Percentiles rank a stretch among this genome's conserved stretches.
Evolutionary conservation across 1,140 invertebrate species (phyloP).

Genomic region (Sarcophaga bullata): DNA sequence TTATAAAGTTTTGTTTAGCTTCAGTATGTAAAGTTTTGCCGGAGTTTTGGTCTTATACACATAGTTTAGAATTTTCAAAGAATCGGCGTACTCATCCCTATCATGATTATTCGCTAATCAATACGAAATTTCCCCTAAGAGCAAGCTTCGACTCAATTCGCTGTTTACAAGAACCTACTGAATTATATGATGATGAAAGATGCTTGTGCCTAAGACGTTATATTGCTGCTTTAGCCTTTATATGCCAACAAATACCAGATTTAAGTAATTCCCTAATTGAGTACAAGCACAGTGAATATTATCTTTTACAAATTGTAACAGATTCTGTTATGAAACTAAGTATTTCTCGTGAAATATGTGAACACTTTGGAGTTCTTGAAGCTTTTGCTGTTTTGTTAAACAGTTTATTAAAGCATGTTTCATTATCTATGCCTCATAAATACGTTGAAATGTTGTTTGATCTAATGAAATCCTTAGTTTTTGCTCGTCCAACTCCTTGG

Average conservation of each 20-base stretch:
- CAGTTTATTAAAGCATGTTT: slow-evolving; percentile 46
- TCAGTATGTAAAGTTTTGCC: slow-evolving; percentile 52
- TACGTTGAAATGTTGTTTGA: slow-evolving; percentile 48
- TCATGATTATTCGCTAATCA: slow-evolving; percentile 44
- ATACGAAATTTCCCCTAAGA: not conserved
- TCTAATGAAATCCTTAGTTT: slow-evolving; percentile 54
- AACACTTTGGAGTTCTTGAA: slow-evolving; percentile 56
- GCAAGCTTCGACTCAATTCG: not conserved
- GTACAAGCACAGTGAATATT: slow-evolving; percentile 48
- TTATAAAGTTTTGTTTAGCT: slow-evolving; percentile 43
- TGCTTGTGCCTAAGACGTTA: slow-evolving; percentile 55
- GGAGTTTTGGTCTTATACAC: slow-evolving; percentile 52
- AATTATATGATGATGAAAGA: slow-evolving; percentile 49
- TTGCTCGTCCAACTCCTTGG: slow-evolving; percentile 55
- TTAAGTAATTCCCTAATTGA: slow-evolving; percentile 47
- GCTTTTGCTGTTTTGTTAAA: slow-evolving; percentile 50
- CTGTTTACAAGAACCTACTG: slow-evolving; percentile 45
- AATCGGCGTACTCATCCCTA: slow-evolving; percentile 53
- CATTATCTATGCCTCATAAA: not conserved
- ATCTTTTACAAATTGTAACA: slow-evolving; percentile 49
- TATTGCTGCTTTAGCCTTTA: slow-evolving; percentile 51
- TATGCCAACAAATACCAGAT: slow-evolving; percentile 48
- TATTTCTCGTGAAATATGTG: slow-evolving; percentile 52
- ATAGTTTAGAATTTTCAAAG: slow-evolving; percentile 44
- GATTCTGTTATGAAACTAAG: slow-evolving; percentile 54